Evolutionary conservation across 2,113 vertebrate species (phyloP).

Genomic region (Grammomys surdaster): DNA sequence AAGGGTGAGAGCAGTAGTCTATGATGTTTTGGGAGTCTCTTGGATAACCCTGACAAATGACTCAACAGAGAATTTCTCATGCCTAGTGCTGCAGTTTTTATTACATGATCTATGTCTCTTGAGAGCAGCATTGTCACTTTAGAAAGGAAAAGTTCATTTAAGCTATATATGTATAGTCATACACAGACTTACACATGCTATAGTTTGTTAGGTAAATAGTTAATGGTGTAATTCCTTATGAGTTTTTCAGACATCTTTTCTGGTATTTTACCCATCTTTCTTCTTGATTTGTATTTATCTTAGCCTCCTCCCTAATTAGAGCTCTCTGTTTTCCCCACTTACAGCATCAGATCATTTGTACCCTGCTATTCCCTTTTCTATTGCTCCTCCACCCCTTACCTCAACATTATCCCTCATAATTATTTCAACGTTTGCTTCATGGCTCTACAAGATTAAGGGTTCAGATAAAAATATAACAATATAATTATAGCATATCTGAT

Average conservation of each 20-base stretch:
- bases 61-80: not conserved
- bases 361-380: not conserved
- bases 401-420: not conserved
- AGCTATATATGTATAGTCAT: not conserved
- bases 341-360: not conserved
- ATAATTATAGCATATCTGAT: not conserved
- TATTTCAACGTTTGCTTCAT: constrained; percentile 14
- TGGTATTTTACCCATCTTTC: not conserved
- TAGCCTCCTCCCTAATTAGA: not conserved
- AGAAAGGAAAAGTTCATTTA: not conserved
- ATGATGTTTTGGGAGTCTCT: not conserved
- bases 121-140: not conserved
- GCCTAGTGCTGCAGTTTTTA: not conserved
- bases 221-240: not conserved
- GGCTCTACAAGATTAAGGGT: not conserved
- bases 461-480: not conserved
- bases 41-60: not conserved
- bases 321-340: not conserved
- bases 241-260: not conserved
- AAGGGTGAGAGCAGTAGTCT: not conserved
- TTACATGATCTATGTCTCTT: not conserved
- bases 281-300: not conserved
- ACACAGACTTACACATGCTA: not conserved
- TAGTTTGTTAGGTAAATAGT: not conserved
- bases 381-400: not conserved